Evolutionary conservation across 2,113 vertebrate species (phyloP), one percentile per base, ranked within the genome.

Genomic region (Microtus pennsylvanicus): DNA sequence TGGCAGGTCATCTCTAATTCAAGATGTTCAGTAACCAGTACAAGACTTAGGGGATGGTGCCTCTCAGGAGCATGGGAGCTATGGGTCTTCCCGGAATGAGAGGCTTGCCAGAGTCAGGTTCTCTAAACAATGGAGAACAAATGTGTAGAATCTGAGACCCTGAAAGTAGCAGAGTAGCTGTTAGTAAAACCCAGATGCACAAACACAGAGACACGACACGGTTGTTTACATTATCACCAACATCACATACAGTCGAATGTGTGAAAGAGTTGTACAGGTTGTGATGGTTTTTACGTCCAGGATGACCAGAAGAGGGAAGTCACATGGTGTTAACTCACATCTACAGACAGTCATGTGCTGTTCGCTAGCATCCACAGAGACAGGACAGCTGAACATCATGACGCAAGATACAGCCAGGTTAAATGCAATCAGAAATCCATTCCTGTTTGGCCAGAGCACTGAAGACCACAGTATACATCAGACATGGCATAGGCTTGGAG

Each of bases 281-380:
- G 14, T 21, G 21, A 22, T 47, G 2, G 42, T 21, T 9, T 70
- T 70, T 0, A 35, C 30, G 10, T 16, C 63, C 19, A 75, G 4
- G 6, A 35, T n/a, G 70, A 19, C 5, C 10, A 0, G 72, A 33
- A 6, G 5, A 3, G 28, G 42, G 26, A 52, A 17, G 5, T 50
- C 65, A 22, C 33, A 22, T 7, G 5, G 85, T 13, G 17, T 35
- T 52, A 52, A 26, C 65, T n/a, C 42, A 52, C 12, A 47, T 35
- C 45, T 21, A 35, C 45, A 87, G 65, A 33, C 63, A 87, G 42
- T 2, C 26, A 6, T 0, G 7, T 1, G 2, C 13, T 26, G 52
- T 17, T 42, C 0, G 1, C 45, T 38, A 0, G 1, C 11, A 0
- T 16, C 52, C 0, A 22, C 0, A 3, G 38, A 21, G 1, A 5